phyloP scores from a whole-genome alignment of 2,797 vertebrate genomes.

The Intellagama lesueurii region DNA sequence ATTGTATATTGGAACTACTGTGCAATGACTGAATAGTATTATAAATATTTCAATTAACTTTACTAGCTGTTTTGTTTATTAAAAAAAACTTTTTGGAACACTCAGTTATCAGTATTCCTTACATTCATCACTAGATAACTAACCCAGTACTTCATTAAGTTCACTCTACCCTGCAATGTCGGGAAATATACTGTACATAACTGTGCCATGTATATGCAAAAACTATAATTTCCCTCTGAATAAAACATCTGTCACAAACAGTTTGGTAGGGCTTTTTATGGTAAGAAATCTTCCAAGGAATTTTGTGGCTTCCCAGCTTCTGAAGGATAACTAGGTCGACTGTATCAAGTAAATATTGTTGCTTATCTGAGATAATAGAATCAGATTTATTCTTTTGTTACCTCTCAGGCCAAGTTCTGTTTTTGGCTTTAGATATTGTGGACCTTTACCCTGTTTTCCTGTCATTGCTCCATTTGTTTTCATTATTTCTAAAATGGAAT shows the following conservation, averaged over 20 bases:
- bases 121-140: constrained; percentile 72
- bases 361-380: too few species aligned
- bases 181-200: constrained; percentile 92
- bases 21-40: constrained; percentile 83
- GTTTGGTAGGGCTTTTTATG: constrained; percentile 45
- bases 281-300: neutral
- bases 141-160: constrained; percentile 64
- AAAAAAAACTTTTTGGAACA: constrained; percentile 85
- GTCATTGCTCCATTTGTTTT: neutral
- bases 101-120: constrained; percentile 82
- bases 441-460: neutral
- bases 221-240: constrained; percentile 89
- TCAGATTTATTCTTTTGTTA: neutral
- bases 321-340: neutral
- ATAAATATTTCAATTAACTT: constrained; percentile 85
- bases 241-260: constrained; percentile 82
- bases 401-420: neutral
- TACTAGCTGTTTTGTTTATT: constrained; percentile 86
- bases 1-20: constrained; percentile 86
- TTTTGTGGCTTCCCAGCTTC: neutral
- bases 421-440: neutral
- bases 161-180: constrained; percentile 73
- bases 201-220: constrained; percentile 92
- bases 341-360: too few species aligned
- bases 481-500: neutral